Evolutionary conservation across 2,888 invertebrate species (phyloP).

Genomic region (Melolontha melolontha): DNA sequence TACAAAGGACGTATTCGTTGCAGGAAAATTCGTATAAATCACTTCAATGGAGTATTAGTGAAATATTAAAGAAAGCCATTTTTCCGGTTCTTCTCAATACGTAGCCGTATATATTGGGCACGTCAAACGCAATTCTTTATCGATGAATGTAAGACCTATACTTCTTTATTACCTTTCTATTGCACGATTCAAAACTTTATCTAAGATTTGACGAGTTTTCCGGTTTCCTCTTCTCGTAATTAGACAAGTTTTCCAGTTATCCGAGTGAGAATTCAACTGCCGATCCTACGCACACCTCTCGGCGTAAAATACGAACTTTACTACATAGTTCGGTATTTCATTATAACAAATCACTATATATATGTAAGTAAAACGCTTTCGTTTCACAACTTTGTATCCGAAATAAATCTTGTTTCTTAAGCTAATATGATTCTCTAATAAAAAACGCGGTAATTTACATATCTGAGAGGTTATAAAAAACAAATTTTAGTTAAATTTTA

Average conservation of each 20-base stretch:
- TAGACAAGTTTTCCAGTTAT: slow-evolving; percentile 59
- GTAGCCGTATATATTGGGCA: slow-evolving; percentile 27
- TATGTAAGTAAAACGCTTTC: not conserved
- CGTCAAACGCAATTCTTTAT: slow-evolving; percentile 37
- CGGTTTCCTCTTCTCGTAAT: slow-evolving; percentile 58
- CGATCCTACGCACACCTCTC: slow-evolving; percentile 50
- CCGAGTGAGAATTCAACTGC: slow-evolving; percentile 55
- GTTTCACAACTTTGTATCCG: no score
- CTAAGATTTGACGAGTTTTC: slow-evolving; percentile 59
- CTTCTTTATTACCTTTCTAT: slow-evolving; percentile 53
- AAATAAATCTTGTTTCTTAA: no score
- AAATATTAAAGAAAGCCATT: slow-evolving; percentile 20
- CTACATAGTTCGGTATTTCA: slow-evolving; percentile 8
- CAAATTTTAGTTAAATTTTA: no score
- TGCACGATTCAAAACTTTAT: slow-evolving; percentile 54
- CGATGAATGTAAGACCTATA: slow-evolving; percentile 35
- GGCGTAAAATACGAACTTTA: slow-evolving; percentile 28
- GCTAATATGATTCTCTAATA: no score
- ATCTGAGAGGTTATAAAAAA: no score
- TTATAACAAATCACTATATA: slow-evolving; percentile 24
- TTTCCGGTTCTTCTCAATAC: slow-evolving; percentile 31
- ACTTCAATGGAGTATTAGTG: slow-evolving; percentile 15
- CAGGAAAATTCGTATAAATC: not conserved
- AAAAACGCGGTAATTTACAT: no score
- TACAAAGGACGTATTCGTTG: not conserved